phyloP scores from a whole-genome alignment of 2,797 vertebrate genomes.

The Eutrigla gurnardus region DNA sequence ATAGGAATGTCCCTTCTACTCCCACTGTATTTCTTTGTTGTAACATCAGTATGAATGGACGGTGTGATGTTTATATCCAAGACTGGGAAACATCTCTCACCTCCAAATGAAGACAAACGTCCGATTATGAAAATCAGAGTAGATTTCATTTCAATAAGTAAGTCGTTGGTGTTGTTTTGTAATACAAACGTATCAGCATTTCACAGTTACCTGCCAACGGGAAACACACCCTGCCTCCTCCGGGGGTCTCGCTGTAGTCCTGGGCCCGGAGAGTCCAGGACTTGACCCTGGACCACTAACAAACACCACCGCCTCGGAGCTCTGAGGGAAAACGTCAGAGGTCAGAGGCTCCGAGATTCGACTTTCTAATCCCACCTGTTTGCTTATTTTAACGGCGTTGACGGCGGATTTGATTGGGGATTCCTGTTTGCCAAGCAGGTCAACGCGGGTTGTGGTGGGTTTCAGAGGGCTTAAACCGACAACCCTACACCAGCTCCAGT shows the following conservation, averaged over 20 bases:
- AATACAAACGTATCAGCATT: not conserved
- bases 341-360: slow-evolving; percentile 40
- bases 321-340: slow-evolving; percentile 43
- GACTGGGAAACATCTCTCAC: not conserved
- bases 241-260: slow-evolving; percentile 7
- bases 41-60: not conserved
- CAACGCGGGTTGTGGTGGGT: slow-evolving; percentile 49
- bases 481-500: slow-evolving; percentile 56
- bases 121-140: not conserved
- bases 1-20: too few species aligned
- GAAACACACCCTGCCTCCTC: not conserved
- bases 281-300: slow-evolving; percentile 36
- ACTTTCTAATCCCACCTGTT: slow-evolving; percentile 67
- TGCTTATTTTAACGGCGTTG: slow-evolving; percentile 54
- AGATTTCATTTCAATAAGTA: not conserved
- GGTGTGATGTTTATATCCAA: not conserved
- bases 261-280: slow-evolving; percentile 24
- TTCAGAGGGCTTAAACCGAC: slow-evolving; percentile 65
- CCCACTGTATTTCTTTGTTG: too few species aligned
- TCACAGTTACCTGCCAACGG: not conserved
- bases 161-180: not conserved
- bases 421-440: slow-evolving; percentile 64
- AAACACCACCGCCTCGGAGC: slow-evolving; percentile 33
- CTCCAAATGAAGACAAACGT: not conserved
- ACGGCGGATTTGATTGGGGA: slow-evolving; percentile 24